A percentile compares a stretch with the other conserved stretches of the same genome.
phyloP scores from a whole-genome alignment of 2,888 invertebrate species.

The Pachydiplax longipennis region DNA sequence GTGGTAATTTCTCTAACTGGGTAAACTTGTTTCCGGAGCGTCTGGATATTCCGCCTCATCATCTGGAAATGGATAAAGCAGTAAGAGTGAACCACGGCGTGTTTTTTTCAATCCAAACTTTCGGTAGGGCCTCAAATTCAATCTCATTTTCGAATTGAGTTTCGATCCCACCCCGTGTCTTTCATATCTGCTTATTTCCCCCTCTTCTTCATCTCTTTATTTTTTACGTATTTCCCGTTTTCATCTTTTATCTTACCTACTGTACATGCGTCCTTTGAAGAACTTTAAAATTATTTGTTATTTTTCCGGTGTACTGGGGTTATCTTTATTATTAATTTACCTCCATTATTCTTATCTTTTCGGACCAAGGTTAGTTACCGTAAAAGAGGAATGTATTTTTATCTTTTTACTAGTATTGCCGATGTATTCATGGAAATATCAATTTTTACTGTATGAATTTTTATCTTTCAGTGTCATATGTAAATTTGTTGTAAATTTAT shows the following conservation, averaged over 20 bases:
- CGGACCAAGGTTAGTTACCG: too few species aligned
- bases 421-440: too few species aligned
- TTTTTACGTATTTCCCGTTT: background rate
- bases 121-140: background rate
- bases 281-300: too few species aligned
- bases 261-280: too few species aligned
- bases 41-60: background rate
- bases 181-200: background rate
- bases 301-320: too few species aligned
- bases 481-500: too few species aligned
- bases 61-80: background rate
- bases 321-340: too few species aligned
- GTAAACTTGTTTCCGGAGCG: background rate
- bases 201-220: background rate
- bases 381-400: too few species aligned
- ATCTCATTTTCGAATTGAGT: conserved; percentile 5
- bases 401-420: too few species aligned
- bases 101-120: conserved; percentile 4
- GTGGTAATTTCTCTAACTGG: background rate
- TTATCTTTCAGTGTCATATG: too few species aligned
- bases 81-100: background rate
- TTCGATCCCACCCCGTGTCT: conserved; percentile 9
- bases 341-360: too few species aligned
- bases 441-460: too few species aligned
- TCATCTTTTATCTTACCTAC: background rate